Conservation (phyloP, 2,113 vertebrate species). For the Oryzias javanicus region DNA sequence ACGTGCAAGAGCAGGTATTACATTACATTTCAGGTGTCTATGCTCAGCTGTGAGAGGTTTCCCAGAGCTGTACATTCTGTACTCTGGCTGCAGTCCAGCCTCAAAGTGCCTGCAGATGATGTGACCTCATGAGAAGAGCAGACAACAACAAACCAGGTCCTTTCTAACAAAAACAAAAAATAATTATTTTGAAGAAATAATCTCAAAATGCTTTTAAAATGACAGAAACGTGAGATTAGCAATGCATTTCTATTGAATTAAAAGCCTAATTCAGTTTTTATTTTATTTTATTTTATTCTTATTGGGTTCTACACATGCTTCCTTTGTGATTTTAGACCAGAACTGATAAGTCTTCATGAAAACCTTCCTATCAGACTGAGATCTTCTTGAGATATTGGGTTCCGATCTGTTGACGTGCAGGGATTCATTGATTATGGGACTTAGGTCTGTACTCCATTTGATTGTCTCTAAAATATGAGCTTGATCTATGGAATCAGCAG, state of each 20-base stretch:
- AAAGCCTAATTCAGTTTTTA: too few species aligned
- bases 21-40: background rate
- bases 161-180: background rate
- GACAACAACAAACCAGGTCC: conserved; percentile 6
- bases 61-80: conserved; percentile 4
- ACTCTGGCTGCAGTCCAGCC: conserved; percentile 8
- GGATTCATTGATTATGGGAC: background rate
- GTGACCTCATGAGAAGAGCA: background rate
- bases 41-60: background rate
- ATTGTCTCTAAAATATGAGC: background rate
- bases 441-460: background rate
- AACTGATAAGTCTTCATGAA: too few species aligned
- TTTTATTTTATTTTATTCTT: too few species aligned
- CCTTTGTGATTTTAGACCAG: too few species aligned
- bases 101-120: background rate
- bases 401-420: too few species aligned
- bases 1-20: background rate
- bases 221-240: too few species aligned
- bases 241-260: too few species aligned
- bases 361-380: too few species aligned
- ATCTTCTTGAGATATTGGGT: too few species aligned
- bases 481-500: background rate
- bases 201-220: too few species aligned
- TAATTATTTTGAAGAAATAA: too few species aligned
- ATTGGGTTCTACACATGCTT: too few species aligned